Conservation (phyloP, 2,113 vertebrate species). For the Rhizomys pruinosus region DNA sequence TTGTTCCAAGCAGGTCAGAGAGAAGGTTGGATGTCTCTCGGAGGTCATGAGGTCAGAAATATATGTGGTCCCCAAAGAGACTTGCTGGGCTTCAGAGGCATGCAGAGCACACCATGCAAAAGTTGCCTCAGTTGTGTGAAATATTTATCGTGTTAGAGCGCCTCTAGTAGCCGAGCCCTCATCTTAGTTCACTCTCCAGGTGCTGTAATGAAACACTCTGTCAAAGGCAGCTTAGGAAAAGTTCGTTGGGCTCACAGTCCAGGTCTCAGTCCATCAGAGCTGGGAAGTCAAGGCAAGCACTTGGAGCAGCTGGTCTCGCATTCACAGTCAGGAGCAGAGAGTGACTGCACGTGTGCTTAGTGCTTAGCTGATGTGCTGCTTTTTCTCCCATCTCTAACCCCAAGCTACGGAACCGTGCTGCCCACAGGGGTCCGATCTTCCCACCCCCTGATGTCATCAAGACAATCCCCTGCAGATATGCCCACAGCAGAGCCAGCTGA, state of each 20-base stretch:
- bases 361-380: not conserved
- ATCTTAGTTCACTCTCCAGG: not conserved
- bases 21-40: not conserved
- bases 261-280: not conserved
- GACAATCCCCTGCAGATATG: not conserved
- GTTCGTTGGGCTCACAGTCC: not conserved
- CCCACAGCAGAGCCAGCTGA: not conserved
- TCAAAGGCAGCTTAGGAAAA: not conserved
- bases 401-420: not conserved
- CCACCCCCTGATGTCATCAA: too few species aligned
- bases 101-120: accelerated
- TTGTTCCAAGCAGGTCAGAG: accelerated
- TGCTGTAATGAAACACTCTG: not conserved
- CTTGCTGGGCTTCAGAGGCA: accelerated
- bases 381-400: not conserved
- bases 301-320: not conserved
- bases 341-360: too few species aligned
- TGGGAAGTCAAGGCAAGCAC: too few species aligned
- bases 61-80: not conserved
- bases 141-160: accelerated
- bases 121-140: accelerated
- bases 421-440: not conserved
- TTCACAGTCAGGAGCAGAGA: not conserved
- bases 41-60: not conserved
- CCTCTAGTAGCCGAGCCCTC: too few species aligned